Conservation (phyloP, 2,113 vertebrate species). For the Toxostoma redivivum region DNA sequence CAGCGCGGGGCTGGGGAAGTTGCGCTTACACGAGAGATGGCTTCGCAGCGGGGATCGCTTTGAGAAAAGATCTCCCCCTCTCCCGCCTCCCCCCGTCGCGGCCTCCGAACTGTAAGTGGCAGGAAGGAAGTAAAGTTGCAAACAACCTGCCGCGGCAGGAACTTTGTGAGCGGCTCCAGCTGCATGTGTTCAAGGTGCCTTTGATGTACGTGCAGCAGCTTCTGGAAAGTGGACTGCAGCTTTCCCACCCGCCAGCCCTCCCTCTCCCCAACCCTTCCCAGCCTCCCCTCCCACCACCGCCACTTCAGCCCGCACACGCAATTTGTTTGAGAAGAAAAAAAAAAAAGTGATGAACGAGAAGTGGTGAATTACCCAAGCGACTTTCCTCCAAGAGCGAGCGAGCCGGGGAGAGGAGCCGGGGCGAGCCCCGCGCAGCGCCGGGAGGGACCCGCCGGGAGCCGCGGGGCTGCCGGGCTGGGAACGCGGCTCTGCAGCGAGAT, state of each 20-base stretch:
- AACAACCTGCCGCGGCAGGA: slow-evolving; percentile 52
- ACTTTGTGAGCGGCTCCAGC: slow-evolving; percentile 45
- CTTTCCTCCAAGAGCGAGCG: not conserved
- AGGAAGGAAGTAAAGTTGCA: slow-evolving; percentile 60
- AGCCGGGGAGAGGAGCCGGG: not conserved
- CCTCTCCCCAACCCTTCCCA: not conserved
- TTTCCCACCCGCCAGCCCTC: not conserved
- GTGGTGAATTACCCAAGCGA: slow-evolving; percentile 39
- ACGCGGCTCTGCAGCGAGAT: slow-evolving; percentile 18
- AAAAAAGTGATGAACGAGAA: slow-evolving; percentile 46
- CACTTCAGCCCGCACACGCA: slow-evolving; percentile 30
- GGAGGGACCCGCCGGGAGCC: not conserved
- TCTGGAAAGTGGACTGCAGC: slow-evolving; percentile 38
- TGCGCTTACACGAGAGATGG: not conserved
- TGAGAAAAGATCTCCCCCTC: not conserved
- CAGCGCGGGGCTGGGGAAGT: not conserved
- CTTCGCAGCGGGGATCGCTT: slow-evolving; percentile 21
- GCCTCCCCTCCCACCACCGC: not conserved
- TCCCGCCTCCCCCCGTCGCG: not conserved
- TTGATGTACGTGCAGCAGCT: slow-evolving; percentile 38
- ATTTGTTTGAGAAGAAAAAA: not conserved
- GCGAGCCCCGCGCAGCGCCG: not conserved
- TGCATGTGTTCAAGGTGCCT: slow-evolving; percentile 63
- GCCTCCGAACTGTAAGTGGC: slow-evolving; percentile 43
- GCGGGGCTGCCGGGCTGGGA: not conserved